Percentiles rank a stretch among this genome's conserved stretches.
These are phyloP conservation scores for Lampris megalopsis DNA, from an alignment of 2,113 vertebrate species.

Conservation along the genomic window DNA sequence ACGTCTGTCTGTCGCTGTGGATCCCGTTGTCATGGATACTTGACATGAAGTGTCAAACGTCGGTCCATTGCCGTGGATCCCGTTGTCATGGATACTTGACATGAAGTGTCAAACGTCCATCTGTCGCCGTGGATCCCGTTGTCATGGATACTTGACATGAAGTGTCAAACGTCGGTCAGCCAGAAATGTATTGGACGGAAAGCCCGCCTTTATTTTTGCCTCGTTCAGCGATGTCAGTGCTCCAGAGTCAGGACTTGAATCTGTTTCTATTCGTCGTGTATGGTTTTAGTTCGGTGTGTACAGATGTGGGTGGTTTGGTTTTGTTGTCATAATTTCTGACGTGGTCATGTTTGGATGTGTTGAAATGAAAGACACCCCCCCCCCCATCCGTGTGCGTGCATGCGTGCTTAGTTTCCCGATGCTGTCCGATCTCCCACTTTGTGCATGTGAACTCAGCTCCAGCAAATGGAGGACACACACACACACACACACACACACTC, in stretches of 20 bases:
- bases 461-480: background rate
- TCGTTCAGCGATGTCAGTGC: slow-evolving; percentile 85
- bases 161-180: slow-evolving; percentile 42
- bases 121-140: background rate
- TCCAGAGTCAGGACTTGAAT: slow-evolving; percentile 88
- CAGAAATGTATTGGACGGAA: slow-evolving; percentile 24
- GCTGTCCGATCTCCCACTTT: slow-evolving; percentile 27
- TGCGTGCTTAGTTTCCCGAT: slow-evolving; percentile 26
- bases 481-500: slow-evolving; percentile 21
- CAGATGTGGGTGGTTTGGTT: slow-evolving; percentile 42
- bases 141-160: slow-evolving; percentile 16
- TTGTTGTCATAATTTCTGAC: slow-evolving; percentile 44
- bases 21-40: no score
- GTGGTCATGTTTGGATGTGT: slow-evolving; percentile 39
- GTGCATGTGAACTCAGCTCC: slow-evolving; percentile 29
- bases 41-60: no score
- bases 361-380: slow-evolving; percentile 58
- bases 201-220: slow-evolving; percentile 22
- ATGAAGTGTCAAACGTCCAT: no score
- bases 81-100: no score
- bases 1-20: no score
- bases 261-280: slow-evolving; percentile 69
- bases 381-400: background rate
- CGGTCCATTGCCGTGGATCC: no score
- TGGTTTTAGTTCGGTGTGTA: slow-evolving; percentile 63